Evolutionary conservation across 2,113 vertebrate genomes (phyloP), one percentile per base, ranked within the genome.

Genomic region (Dinomys branickii): DNA sequence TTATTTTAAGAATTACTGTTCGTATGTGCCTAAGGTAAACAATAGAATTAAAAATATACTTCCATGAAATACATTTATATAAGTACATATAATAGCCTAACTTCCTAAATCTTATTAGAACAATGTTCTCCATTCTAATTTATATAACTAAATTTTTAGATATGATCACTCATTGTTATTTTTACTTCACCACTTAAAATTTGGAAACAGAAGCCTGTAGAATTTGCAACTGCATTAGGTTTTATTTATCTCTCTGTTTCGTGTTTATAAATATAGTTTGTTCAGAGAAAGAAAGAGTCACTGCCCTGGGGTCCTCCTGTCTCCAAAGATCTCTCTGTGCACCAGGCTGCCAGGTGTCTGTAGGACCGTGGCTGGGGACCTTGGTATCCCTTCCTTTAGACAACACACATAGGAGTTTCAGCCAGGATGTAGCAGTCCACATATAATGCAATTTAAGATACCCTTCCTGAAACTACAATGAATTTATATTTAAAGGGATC

Each of bases 1-100:
- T 80, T 73, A 90, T 71, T 97, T 91, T 14, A 54, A 85, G 85
- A 94, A 78, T 50, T 50, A 94, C 26, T 63, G 12, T 63, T 56
- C 17, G 30, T 56, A 56, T 71, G n/a, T 71, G 65, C 65, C 33
- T 67, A 91, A 83, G 47, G 44, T 65, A 94, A 78, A 82, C 20
- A 61, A 44, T 41, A 92, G 92, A 92, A 30, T 84, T 7, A 26
- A 85, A 88, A 85, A 38, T 75, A 63, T 33, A 52, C 19, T 47
- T 20, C 33, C 13, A 12, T 47, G 26, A 85, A 63, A 63, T 47
- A 47, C 33, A 65, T 24, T 35, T 26, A 65, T 6, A 22, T n/a
- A 28, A 28, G 26, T 16, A 61, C 10, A 83, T 35, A 28, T 71
- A 80, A 35, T 52, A 88, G 54, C n/a, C 94, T 84, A 56, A 85